These are phyloP conservation scores for Kudoa iwatai DNA, from an alignment of 30 jellyfish, hydroid and myxozoan genomes.

Conservation along the genomic window DNA sequence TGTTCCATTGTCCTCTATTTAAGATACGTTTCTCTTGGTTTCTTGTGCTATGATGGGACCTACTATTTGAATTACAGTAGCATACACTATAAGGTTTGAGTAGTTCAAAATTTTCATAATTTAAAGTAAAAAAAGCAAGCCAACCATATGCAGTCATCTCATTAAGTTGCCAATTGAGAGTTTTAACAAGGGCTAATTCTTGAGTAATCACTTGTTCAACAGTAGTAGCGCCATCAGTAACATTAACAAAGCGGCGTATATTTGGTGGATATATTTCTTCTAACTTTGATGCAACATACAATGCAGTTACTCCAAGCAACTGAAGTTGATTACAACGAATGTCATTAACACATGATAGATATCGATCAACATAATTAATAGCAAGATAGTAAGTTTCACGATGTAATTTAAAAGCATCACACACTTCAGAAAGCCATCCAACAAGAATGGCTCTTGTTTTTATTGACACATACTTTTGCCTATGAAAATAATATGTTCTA, in stretches of 20 bases:
- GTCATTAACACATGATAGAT: background rate
- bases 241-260: background rate
- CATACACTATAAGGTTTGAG: no score
- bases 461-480: background rate
- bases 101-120: no score
- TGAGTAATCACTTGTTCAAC: background rate
- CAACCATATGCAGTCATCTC: no score
- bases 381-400: background rate
- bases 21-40: no score
- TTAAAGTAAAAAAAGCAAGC: no score
- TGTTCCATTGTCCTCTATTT: no score
- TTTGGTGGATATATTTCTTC: background rate
- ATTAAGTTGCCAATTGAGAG: no score
- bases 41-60: no score
- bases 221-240: conserved; percentile 1
- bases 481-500: no score
- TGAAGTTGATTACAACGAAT: background rate
- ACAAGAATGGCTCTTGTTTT: background rate
- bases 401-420: background rate
- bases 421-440: background rate
- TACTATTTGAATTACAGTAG: no score
- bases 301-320: background rate
- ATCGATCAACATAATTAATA: background rate
- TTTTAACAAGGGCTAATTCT: no score
- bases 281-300: conserved; percentile 1